phyloP scores from a whole-genome alignment of 1,140 invertebrate genomes.

The Leptestheria dahalacensis region DNA sequence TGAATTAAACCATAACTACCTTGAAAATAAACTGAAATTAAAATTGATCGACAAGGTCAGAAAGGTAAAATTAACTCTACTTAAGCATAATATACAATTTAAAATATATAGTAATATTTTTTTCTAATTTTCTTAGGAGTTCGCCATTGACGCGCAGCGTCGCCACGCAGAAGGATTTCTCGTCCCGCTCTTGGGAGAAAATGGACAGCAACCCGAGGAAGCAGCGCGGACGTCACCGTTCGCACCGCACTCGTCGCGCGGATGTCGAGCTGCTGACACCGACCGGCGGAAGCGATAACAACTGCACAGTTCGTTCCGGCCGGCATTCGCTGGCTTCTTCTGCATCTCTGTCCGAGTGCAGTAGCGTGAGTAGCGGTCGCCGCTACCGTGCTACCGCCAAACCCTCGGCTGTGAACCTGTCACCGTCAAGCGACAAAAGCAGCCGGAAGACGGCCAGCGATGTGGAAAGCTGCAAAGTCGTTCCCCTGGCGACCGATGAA shows the following conservation, averaged over 20 bases:
- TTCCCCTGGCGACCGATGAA: slow-evolving; percentile 22
- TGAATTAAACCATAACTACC: too few relatives aligned
- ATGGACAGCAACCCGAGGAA: not conserved
- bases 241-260: not conserved
- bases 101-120: not conserved
- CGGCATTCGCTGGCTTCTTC: not conserved
- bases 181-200: not conserved
- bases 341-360: not conserved
- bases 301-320: not conserved
- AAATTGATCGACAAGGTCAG: too few relatives aligned
- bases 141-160: not conserved
- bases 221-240: not conserved
- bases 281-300: not conserved
- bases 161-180: not conserved
- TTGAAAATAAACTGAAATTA: too few relatives aligned
- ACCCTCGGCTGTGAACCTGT: not conserved
- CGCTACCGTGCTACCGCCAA: not conserved
- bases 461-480: slow-evolving; percentile 1
- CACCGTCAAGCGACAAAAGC: slow-evolving; percentile 1
- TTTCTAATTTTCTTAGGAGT: not conserved
- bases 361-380: not conserved
- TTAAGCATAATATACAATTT: too few relatives aligned
- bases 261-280: not conserved
- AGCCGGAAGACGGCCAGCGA: slow-evolving; percentile 4
- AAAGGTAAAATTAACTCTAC: too few relatives aligned